Evolutionary conservation across 2,113 vertebrate species (phyloP).

Genomic region (Helogale parvula): DNA sequence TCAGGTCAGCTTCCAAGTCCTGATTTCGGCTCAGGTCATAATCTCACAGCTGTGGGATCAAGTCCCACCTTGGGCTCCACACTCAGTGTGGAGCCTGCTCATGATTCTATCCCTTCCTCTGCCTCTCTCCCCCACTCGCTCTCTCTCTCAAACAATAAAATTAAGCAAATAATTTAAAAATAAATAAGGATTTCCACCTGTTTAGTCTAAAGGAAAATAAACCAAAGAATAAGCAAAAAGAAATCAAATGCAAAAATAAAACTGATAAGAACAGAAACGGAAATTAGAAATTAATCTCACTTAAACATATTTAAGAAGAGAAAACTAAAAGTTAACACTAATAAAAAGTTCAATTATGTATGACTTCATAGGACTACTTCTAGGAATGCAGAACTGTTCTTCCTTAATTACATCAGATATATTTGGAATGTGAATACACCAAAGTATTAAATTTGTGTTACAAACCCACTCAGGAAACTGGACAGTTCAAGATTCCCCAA

Average conservation of each 20-base stretch:
- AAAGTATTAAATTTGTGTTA: neutral
- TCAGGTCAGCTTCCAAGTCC: neutral
- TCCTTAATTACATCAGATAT: neutral
- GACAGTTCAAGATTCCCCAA: neutral
- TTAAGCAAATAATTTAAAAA: too few species aligned
- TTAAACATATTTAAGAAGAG: slow-evolving; percentile 13
- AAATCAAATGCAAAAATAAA: slow-evolving; percentile 14
- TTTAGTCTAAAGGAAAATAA: neutral
- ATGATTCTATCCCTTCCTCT: too few species aligned
- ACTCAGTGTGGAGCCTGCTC: neutral
- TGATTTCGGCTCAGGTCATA: too few species aligned
- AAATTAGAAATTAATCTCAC: slow-evolving; percentile 11
- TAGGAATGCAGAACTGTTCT: neutral
- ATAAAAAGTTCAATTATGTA: neutral
- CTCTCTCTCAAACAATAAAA: too few species aligned
- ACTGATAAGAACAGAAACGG: neutral
- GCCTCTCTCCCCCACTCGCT: too few species aligned
- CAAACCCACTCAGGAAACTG: neutral
- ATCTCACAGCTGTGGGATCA: neutral
- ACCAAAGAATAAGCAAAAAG: neutral
- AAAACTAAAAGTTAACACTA: neutral
- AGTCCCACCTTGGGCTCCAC: neutral
- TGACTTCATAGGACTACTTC: neutral
- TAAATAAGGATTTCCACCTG: neutral
- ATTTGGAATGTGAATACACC: neutral